Evolutionary conservation across 2,888 invertebrate species (phyloP).

Genomic region (Luffia ferchaultella): DNA sequence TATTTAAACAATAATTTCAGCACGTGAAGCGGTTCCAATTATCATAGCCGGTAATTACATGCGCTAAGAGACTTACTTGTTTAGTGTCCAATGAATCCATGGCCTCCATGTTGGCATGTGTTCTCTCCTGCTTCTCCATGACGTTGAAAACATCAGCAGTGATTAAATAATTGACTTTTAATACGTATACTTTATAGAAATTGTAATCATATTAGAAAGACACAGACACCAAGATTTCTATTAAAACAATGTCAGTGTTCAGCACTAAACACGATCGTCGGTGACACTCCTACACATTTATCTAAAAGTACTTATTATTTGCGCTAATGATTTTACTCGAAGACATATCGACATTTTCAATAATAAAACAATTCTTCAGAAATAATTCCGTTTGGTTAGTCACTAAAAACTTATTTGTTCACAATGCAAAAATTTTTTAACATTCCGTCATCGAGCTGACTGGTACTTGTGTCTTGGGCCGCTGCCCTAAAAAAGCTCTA

Average conservation of each 20-base stretch:
- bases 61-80: constrained; percentile 63
- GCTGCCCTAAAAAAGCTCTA: constrained; percentile 37
- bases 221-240: constrained; percentile 41
- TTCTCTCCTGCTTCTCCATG: constrained; percentile 58
- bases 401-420: no score
- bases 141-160: constrained; percentile 60
- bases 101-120: constrained; percentile 69
- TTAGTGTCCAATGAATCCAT: constrained; percentile 69
- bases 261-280: constrained; percentile 37
- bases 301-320: no score
- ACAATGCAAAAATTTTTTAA: not conserved
- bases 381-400: no score
- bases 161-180: constrained; percentile 45
- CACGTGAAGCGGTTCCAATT: not conserved
- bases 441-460: constrained; percentile 57
- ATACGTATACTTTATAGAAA: constrained; percentile 46
- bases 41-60: constrained; percentile 47
- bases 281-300: not conserved
- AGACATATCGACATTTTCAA: no score
- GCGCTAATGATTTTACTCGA: no score
- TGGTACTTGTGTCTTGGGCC: constrained; percentile 34
- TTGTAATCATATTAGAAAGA: constrained; percentile 48
- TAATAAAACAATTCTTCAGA: no score
- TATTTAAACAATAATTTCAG: not conserved
- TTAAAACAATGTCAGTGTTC: constrained; percentile 61